Base-by-base conservation (phyloP, 2,888 invertebrate genomes). In the Galerucella pusilla region DNA sequence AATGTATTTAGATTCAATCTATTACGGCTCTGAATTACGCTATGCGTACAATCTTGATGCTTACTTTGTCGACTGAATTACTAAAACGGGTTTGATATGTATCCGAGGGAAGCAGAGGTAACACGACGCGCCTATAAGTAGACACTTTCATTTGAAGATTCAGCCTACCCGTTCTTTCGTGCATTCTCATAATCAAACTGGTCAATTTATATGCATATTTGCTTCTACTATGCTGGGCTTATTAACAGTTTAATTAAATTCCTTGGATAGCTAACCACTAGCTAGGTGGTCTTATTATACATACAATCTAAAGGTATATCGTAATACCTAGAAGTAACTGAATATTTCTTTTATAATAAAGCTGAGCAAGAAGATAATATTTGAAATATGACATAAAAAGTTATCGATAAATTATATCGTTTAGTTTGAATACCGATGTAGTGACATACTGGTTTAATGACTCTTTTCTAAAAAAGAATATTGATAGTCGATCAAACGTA, bases 31-130 rank as follows among this genome's bases (percentile, higher is more conserved):
- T 59, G 66, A 42, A 60, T 75, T 68, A 74, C 72, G 78, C 16
- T 35, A 45, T 20, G 6, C 42, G 20, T 49, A 11, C 79, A 80
- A 82, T 79, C 81, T 82, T 82, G 82, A 84, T 83, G 78, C 77
- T 76, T 77, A 78, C 80, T 79, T 78, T 82, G 82, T 81, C 81
- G 80, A 83, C 42, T 82, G 81, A 84, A 85, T 25, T 57, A 46
- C 45, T 83, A 83, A 83, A 85, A 85, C 85, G 75, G 81, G 85
- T 85, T 85, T 84, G 78, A 81, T 81, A 79, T 73, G 80, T 79
- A 78, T 77, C 78, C 52, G 65, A 71, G 10, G 42, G 45, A 60
- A 60, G 16, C 42, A 10, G 61, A 64, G 64, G 7, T 16, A 64
- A n/a, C 2, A 6, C 28, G 14, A 28, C 12, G 9, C 7, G 66